Conservation (phyloP, 1,140 invertebrate species). For the Anagrus nilaparvatae region DNA sequence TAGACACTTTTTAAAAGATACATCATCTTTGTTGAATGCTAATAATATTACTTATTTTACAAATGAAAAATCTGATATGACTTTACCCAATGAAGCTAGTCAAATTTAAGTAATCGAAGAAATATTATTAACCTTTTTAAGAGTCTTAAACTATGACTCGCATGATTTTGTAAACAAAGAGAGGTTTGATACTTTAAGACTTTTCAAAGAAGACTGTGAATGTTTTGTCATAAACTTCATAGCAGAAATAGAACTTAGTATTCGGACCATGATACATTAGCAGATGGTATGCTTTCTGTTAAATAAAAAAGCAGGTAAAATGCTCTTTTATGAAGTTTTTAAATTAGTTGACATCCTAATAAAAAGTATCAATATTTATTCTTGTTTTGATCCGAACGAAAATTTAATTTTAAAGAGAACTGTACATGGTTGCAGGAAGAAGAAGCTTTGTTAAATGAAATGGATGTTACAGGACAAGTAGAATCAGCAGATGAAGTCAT, state of each 20-base stretch:
- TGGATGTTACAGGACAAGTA: slow-evolving; percentile 98
- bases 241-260: too few species aligned
- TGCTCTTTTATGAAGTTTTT: slow-evolving; percentile 28
- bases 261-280: too few species aligned
- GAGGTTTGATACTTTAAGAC: slow-evolving; percentile 69
- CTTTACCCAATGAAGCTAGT: slow-evolving; percentile 44
- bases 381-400: slow-evolving; percentile 28
- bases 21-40: slow-evolving; percentile 53
- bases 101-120: slow-evolving; percentile 52
- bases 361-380: slow-evolving; percentile 10
- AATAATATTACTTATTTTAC: slow-evolving; percentile 29
- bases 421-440: slow-evolving; percentile 66
- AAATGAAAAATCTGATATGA: slow-evolving; percentile 40
- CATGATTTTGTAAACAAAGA: slow-evolving; percentile 76
- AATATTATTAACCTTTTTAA: slow-evolving; percentile 62
- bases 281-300: too few species aligned
- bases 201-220: too few species aligned
- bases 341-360: neutral
- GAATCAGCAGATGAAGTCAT: slow-evolving; percentile 95
- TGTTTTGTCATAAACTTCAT: too few species aligned
- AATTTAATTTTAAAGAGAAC: slow-evolving; percentile 40
- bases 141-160: slow-evolving; percentile 73
- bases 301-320: slow-evolving; percentile 75
- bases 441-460: slow-evolving; percentile 93
- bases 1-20: slow-evolving; percentile 71